These are phyloP conservation scores for Phortica magna DNA, from an alignment of 2,888 invertebrate species.

Conservation along the genomic window DNA sequence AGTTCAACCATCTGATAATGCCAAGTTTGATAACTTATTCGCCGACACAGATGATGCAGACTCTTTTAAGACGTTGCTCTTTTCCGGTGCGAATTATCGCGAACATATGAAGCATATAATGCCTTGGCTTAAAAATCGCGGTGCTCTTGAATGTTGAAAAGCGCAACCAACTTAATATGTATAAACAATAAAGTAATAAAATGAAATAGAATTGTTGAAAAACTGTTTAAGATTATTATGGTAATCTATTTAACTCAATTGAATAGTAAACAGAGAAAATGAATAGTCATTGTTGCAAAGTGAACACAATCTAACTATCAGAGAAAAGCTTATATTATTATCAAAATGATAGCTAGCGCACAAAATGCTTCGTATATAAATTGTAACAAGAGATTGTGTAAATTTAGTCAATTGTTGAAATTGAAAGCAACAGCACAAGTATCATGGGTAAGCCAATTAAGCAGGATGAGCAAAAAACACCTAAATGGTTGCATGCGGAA, in stretches of 20 bases:
- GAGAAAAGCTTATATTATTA: not conserved
- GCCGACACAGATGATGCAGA: slow-evolving; percentile 43
- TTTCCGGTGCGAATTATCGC: slow-evolving; percentile 59
- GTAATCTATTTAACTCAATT: too few relatives aligned
- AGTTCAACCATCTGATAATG: slow-evolving; percentile 60
- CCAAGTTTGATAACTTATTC: slow-evolving; percentile 57
- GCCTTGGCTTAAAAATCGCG: slow-evolving; percentile 68
- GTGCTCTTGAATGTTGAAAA: slow-evolving; percentile 54
- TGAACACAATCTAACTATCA: not conserved
- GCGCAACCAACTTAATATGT: too few relatives aligned
- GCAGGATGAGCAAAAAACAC: slow-evolving; percentile 18
- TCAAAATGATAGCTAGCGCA: not conserved
- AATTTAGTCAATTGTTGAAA: not conserved
- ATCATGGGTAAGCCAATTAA: not conserved
- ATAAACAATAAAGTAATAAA: too few relatives aligned
- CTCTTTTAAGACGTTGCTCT: slow-evolving; percentile 55
- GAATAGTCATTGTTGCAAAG: too few relatives aligned
- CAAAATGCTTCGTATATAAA: not conserved
- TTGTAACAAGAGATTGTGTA: not conserved
- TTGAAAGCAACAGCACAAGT: not conserved
- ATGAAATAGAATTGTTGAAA: too few relatives aligned
- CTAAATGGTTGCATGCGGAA: slow-evolving; percentile 53
- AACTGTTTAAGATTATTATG: too few relatives aligned
- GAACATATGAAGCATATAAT: slow-evolving; percentile 59
- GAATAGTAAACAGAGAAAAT: too few relatives aligned